Base-by-base conservation (phyloP, 1,140 invertebrate species). In the Brachionus paranguensis region DNA sequence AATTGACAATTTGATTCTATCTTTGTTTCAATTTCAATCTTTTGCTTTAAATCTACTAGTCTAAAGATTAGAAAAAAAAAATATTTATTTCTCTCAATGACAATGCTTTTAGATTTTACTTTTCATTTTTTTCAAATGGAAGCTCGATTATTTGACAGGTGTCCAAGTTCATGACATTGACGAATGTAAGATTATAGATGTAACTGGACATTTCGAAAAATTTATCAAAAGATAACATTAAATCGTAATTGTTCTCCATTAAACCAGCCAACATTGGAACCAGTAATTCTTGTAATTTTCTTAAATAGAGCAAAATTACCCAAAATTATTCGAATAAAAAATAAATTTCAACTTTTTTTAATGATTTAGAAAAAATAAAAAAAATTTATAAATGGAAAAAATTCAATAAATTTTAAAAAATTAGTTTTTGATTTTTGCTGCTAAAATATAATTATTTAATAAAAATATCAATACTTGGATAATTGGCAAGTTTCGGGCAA, bases 151-250 rank as follows among this genome's bases (percentile, higher is more conserved):
- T 90, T 85, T 91, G 91, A 2, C 93, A 92, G 86, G 92, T 92
- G 88, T 96, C 95, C 0, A 95, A 92, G 88, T 94, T 93, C 87
- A 96, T 97, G 43, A 97, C 86, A 86, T 92, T 89, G 17, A 92
- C 85, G 14, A 88, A 85, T 86, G 88, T 90, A 70, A 90, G 86
- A 24, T 86, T 86, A 37, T 91, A 86, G 27, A 92, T 88, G 76
- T 88, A 87, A 1, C 93, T 94, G 0, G 95, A 92, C 86, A 94
- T 93, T 0, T 92, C 91, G 87, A 98, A 98, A 89, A 98, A 98
- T 78, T 93, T 91, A 50, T 98, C 95, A 89, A 98, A 98, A 27
- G 92, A 94, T 95, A 95, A 97, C 86, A 96, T 96, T 86, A 93
- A 92, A 70, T 93, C 92, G 2, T 93, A 92, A 89, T 97, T 94